Percentiles rank a stretch among this genome's conserved stretches.
Conservation (phyloP, 2,888 invertebrate genomes). For the Caenorhabditis drosophilae region DNA sequence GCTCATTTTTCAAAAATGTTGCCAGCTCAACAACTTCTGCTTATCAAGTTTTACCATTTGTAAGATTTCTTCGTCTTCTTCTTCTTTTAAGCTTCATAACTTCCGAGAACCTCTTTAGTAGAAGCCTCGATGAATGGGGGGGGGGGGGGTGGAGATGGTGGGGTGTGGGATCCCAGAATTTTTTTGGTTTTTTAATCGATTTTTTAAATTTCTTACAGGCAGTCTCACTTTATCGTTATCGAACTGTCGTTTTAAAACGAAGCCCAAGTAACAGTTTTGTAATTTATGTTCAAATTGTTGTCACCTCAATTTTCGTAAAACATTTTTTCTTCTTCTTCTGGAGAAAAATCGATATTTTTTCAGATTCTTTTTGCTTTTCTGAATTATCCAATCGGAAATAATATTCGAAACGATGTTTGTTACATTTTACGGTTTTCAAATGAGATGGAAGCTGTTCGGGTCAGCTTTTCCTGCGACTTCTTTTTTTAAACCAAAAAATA, state of each 20-base stretch:
- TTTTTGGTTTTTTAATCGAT: no score
- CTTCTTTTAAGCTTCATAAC: no score
- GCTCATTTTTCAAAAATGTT: slow-evolving; percentile 29
- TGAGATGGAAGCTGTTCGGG: slow-evolving; percentile 26
- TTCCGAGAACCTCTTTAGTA: no score
- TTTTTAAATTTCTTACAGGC: slow-evolving; percentile 12
- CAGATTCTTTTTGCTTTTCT: slow-evolving; percentile 29
- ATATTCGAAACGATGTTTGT: slow-evolving; percentile 27
- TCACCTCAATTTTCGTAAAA: slow-evolving; percentile 20
- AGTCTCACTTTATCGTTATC: slow-evolving; percentile 31
- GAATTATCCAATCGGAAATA: slow-evolving; percentile 29
- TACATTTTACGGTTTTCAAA: slow-evolving; percentile 24
- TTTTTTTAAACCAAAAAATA: background rate
- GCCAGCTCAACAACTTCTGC: slow-evolving; percentile 30
- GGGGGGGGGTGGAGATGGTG: no score
- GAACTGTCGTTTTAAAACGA: slow-evolving; percentile 28
- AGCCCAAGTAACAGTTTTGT: slow-evolving; percentile 19
- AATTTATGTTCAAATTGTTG: slow-evolving; percentile 10
- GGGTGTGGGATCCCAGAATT: no score
- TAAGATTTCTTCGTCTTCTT: slow-evolving; percentile 5
- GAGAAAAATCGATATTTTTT: background rate
- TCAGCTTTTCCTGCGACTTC: background rate
- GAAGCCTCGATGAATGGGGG: no score
- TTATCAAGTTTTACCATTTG: slow-evolving; percentile 32
- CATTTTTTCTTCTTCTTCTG: background rate